These are phyloP conservation scores for Helicoverpa zea DNA, from an alignment of 1,140 invertebrate species.

Conservation along the genomic window DNA sequence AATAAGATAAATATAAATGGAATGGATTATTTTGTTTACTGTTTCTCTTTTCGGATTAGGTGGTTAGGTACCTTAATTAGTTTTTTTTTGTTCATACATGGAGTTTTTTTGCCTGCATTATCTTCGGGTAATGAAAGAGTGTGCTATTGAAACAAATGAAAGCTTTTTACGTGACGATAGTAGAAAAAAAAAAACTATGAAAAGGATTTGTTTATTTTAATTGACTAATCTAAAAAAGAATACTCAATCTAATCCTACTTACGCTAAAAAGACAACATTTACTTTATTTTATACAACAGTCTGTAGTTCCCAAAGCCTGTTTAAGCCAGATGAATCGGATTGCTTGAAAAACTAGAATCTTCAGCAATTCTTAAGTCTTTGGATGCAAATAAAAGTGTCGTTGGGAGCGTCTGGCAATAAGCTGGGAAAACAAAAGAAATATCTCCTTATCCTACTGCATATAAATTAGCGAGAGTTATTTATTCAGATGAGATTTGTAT, in stretches of 20 bases:
- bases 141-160: no score
- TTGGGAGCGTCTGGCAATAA: constrained; percentile 7
- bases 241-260: no score
- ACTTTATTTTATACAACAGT: no score
- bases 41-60: neutral
- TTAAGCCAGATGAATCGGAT: neutral
- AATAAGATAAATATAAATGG: no score
- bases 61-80: neutral
- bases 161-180: no score
- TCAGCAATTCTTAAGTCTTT: neutral
- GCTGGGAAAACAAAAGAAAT: constrained; percentile 7
- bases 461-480: constrained; percentile 8
- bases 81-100: neutral
- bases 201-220: no score
- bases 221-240: no score
- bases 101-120: no score
- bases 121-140: no score
- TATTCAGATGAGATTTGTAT: constrained; percentile 8
- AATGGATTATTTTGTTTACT: neutral
- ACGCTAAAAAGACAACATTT: no score
- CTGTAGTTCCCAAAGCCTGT: no score
- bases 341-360: neutral
- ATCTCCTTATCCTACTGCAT: constrained; percentile 9
- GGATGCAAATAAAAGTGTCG: constrained; percentile 12
- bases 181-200: no score